Evolutionary conservation across 2,888 invertebrate species (phyloP).

Genomic region (Julus scandinavius): DNA sequence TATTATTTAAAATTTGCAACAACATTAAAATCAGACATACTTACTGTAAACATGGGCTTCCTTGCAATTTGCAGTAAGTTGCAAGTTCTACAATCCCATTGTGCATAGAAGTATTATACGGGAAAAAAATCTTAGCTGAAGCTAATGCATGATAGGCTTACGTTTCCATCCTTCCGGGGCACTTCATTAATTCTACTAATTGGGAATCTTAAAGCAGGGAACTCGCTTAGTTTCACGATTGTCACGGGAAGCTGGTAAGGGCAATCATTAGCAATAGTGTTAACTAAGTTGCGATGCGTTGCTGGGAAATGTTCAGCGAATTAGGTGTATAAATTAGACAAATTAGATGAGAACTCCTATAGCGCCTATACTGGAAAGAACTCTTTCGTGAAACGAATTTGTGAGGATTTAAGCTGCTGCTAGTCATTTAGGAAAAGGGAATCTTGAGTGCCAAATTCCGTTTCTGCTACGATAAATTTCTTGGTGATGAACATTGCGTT

Average conservation of each 20-base stretch:
- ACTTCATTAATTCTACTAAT: constrained; percentile 14
- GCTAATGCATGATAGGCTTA: not conserved
- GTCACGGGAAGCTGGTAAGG: not conserved
- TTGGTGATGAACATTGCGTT: no score
- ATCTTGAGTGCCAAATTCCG: no score
- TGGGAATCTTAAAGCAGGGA: not conserved
- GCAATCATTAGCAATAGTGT: not conserved
- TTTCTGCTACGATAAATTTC: no score
- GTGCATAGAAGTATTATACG: no score
- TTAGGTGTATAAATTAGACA: constrained; percentile 1
- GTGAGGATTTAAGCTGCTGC: not conserved
- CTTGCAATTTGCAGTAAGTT: no score
- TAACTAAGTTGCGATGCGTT: not conserved
- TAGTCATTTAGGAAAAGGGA: no score
- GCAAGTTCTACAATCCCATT: no score
- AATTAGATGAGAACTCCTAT: not conserved
- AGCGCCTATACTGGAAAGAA: not conserved
- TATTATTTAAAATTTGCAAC: no score
- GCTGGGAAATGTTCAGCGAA: not conserved
- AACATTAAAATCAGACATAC: no score
- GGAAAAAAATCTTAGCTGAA: not conserved
- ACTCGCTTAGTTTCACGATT: not conserved
- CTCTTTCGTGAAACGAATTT: not conserved
- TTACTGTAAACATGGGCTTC: no score
- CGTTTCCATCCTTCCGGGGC: not conserved